Evolutionary conservation across 1,140 invertebrate species (phyloP).

Genomic region (Heterodera carotae): DNA sequence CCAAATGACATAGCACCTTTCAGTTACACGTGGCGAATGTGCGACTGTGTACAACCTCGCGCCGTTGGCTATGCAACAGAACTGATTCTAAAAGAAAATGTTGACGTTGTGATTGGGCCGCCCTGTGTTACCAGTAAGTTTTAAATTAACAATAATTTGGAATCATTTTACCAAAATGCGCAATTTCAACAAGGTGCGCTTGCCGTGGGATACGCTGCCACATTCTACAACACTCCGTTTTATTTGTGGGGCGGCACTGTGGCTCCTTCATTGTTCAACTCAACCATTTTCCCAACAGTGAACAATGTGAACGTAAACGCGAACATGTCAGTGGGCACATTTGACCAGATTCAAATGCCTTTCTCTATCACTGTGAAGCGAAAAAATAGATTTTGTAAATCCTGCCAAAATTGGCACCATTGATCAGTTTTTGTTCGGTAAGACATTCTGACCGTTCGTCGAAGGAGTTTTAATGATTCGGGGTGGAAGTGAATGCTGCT

Average conservation of each 20-base stretch:
- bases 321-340: constrained; percentile 32
- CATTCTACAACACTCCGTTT: constrained; percentile 49
- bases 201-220: constrained; percentile 11
- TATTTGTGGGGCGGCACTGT: constrained; percentile 44
- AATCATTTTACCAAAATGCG: constrained; percentile 7
- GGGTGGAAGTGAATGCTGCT: too few species aligned
- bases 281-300: constrained; percentile 38
- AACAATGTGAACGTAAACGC: constrained; percentile 41
- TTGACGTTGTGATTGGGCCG: constrained; percentile 48
- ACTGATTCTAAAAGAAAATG: constrained; percentile 38
- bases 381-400: too few species aligned
- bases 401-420: too few species aligned
- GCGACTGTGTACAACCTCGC: constrained; percentile 42
- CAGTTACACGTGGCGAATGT: constrained; percentile 45
- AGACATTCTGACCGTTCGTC: too few species aligned
- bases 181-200: constrained; percentile 28
- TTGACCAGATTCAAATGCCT: background rate
- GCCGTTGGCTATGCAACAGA: constrained; percentile 44
- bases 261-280: constrained; percentile 32
- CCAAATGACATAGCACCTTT: too few species aligned
- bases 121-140: constrained; percentile 44
- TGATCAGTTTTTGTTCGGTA: too few species aligned
- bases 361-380: too few species aligned
- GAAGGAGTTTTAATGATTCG: too few species aligned
- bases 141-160: background rate